phyloP scores from a whole-genome alignment of 2,797 vertebrate genomes.

The Artibeus jamaicensis region DNA sequence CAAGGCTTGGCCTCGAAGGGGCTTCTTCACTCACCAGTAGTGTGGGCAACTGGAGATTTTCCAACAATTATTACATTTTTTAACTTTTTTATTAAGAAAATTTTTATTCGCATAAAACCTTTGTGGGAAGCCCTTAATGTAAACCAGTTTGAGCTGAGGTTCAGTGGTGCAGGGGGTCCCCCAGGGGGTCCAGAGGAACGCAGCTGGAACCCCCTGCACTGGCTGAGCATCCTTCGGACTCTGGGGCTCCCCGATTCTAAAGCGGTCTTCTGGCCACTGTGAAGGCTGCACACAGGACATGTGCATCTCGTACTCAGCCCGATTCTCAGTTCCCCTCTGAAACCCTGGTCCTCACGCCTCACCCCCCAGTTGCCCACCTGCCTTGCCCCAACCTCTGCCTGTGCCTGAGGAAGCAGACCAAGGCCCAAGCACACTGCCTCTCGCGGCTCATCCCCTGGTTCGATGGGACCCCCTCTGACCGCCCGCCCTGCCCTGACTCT shows the following conservation, averaged over 20 bases:
- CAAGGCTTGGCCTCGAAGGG: neutral
- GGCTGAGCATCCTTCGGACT: neutral
- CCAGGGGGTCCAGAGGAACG: neutral
- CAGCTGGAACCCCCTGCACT: too few relatives aligned
- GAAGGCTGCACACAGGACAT: neutral
- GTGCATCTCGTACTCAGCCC: neutral
- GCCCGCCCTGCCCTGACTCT: neutral
- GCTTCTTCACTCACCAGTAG: neutral
- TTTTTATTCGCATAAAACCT: neutral
- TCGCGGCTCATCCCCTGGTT: neutral
- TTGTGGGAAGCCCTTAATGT: neutral
- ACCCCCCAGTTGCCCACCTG: too few relatives aligned
- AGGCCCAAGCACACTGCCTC: too few relatives aligned
- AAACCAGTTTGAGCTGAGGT: neutral
- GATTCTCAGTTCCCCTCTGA: neutral
- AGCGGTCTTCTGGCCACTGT: neutral
- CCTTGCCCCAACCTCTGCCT: neutral
- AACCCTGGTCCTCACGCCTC: too few relatives aligned
- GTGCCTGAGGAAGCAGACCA: neutral
- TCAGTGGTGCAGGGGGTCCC: neutral
- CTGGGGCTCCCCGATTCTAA: neutral
- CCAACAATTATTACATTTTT: neutral
- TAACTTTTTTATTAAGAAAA: neutral
- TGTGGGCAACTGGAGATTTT: neutral
- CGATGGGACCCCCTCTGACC: rapidly evolving